Conservation (phyloP, 1,140 invertebrate genomes). For the Meloidogyne floridensis region DNA sequence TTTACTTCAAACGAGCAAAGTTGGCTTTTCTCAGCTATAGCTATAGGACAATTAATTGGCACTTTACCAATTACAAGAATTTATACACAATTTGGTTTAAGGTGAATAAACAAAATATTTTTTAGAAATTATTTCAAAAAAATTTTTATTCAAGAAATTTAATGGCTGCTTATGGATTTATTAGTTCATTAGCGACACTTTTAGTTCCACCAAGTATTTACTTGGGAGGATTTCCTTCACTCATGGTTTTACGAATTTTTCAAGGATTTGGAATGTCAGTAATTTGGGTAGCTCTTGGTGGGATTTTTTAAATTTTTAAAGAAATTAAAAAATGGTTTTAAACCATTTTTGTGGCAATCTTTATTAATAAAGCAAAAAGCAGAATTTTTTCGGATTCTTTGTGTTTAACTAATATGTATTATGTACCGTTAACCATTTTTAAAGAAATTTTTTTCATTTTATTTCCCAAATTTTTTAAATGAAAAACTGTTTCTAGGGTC, state of each 20-base stretch:
- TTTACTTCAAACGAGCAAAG: slow-evolving; percentile 17
- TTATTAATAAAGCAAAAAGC: no score
- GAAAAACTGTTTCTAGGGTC: neutral
- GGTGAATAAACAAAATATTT: neutral
- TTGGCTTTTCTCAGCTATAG: slow-evolving; percentile 22
- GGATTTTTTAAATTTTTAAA: neutral
- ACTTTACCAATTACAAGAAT: slow-evolving; percentile 18
- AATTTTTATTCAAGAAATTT: neutral
- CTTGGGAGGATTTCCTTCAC: neutral
- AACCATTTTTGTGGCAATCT: no score
- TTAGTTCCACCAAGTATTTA: slow-evolving; percentile 10
- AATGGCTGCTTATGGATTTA: slow-evolving; percentile 18
- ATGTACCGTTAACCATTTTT: no score
- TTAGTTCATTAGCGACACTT: slow-evolving; percentile 16
- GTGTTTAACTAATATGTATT: no score
- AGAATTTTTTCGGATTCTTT: no score
- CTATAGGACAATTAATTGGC: slow-evolving; percentile 10
- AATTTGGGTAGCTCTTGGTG: neutral
- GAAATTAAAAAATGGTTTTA: no score
- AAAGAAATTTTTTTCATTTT: neutral
- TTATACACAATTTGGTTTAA: slow-evolving; percentile 1
- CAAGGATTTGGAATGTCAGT: neutral
- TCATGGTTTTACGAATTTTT: neutral
- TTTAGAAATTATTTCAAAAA: neutral
- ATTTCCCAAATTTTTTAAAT: neutral